Evolutionary conservation across 2,113 vertebrate genomes (phyloP).

Genomic region (Crotophaga sulcirostris): DNA sequence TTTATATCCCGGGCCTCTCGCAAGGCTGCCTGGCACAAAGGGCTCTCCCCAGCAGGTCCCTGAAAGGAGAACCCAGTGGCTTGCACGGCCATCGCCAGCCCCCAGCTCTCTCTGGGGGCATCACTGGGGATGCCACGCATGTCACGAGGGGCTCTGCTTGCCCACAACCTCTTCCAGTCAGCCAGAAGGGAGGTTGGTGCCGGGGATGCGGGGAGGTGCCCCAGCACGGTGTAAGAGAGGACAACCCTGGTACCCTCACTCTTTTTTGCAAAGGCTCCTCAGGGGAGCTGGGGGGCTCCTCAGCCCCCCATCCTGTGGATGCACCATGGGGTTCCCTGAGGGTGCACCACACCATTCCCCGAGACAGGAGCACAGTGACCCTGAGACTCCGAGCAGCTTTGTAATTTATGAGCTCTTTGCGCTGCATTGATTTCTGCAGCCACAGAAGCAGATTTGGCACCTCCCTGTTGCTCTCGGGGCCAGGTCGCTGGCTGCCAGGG

Average conservation of each 20-base stretch:
- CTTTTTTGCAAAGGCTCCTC: neutral
- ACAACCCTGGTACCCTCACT: neutral
- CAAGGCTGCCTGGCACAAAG: slow-evolving; percentile 32
- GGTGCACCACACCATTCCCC: neutral
- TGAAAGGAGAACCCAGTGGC: neutral
- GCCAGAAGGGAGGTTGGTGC: neutral
- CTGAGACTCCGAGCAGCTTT: neutral
- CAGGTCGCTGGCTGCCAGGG: neutral
- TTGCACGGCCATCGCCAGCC: fast-evolving
- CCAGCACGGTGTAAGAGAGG: neutral
- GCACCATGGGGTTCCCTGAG: neutral
- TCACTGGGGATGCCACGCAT: fast-evolving
- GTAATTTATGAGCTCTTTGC: neutral
- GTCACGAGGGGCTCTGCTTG: fast-evolving
- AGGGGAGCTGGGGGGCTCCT: neutral
- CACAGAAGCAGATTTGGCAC: neutral
- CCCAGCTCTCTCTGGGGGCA: neutral
- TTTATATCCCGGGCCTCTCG: slow-evolving; percentile 38
- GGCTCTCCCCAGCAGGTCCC: neutral
- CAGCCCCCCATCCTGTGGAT: neutral
- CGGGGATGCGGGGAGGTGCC: neutral
- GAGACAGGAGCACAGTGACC: neutral
- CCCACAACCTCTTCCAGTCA: fast-evolving
- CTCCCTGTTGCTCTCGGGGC: fast-evolving
- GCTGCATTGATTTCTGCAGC: neutral